A percentile compares a stretch with the other conserved stretches of the same genome.
These are phyloP conservation scores for Lithophane semibrunnea DNA, from an alignment of 2,888 invertebrate genomes.

Conservation along the genomic window DNA sequence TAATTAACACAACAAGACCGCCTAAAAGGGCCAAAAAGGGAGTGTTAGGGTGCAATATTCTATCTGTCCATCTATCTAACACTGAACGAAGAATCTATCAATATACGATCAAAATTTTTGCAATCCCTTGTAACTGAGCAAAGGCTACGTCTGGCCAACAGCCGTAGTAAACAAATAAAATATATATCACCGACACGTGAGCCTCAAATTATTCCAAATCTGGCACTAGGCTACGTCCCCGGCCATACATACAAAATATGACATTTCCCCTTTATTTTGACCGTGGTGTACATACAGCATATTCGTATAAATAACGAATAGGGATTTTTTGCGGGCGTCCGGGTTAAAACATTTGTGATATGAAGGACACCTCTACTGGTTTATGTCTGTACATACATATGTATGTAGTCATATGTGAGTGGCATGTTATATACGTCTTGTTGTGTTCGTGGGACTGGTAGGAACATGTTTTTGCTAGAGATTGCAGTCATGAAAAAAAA, in stretches of 20 bases:
- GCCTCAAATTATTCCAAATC: constrained; percentile 54
- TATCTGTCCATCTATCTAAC: not conserved
- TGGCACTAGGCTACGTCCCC: constrained; percentile 46
- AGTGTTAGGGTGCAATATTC: not conserved
- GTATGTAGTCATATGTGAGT: constrained; percentile 58
- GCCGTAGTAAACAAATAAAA: constrained; percentile 60
- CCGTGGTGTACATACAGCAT: constrained; percentile 53
- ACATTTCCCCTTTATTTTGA: constrained; percentile 60
- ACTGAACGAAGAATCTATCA: not conserved
- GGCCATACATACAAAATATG: constrained; percentile 62
- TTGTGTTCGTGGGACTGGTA: constrained; percentile 35
- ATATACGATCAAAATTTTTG: constrained; percentile 29
- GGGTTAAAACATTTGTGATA: constrained; percentile 57
- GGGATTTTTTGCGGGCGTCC: constrained; percentile 54
- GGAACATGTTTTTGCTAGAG: constrained; percentile 49
- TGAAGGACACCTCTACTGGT: constrained; percentile 55
- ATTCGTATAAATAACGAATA: constrained; percentile 60
- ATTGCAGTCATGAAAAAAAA: constrained; percentile 57
- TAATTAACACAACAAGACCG: not conserved
- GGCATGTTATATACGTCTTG: constrained; percentile 41
- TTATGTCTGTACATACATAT: constrained; percentile 54
- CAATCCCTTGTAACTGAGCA: constrained; percentile 20
- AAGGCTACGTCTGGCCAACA: constrained; percentile 45
- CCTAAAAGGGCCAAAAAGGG: no score
- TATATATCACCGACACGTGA: constrained; percentile 50